Percentiles rank a stretch among this genome's conserved stretches.
Evolutionary conservation across 2,888 invertebrate species (phyloP).

Genomic region (Cosmia pyralina): DNA sequence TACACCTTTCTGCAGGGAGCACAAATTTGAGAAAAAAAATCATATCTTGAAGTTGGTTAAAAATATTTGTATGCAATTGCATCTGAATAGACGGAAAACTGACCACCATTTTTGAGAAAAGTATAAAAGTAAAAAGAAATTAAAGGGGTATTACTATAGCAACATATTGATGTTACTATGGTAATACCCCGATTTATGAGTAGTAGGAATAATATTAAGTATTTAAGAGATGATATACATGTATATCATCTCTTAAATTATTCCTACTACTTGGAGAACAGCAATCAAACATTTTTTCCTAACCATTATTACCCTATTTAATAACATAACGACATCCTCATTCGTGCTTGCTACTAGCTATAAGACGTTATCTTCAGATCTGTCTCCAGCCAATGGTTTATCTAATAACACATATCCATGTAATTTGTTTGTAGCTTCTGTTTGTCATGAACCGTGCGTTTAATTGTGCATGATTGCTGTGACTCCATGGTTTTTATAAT

Average conservation of each 20-base stretch:
- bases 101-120: not conserved
- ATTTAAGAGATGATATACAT: no score
- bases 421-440: constrained; percentile 74
- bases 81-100: not conserved
- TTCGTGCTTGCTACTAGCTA: constrained; percentile 49
- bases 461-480: constrained; percentile 72
- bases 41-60: not conserved
- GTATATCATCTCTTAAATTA: constrained; percentile 21
- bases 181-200: no score
- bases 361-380: constrained; percentile 61
- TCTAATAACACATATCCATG: constrained; percentile 62
- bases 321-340: constrained; percentile 66
- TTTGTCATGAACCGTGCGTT: constrained; percentile 79
- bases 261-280: not conserved
- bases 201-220: no score
- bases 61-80: not conserved
- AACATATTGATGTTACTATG: no score
- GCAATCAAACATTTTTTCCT: constrained; percentile 55
- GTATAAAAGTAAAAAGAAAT: no score
- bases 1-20: not conserved
- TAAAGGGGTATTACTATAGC: not conserved
- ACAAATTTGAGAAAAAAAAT: no score
- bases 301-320: constrained; percentile 58
- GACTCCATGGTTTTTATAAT: constrained; percentile 57
- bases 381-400: constrained; percentile 64